Conservation (phyloP, 2,113 vertebrate species). For the Lamprologus sp. region DNA sequence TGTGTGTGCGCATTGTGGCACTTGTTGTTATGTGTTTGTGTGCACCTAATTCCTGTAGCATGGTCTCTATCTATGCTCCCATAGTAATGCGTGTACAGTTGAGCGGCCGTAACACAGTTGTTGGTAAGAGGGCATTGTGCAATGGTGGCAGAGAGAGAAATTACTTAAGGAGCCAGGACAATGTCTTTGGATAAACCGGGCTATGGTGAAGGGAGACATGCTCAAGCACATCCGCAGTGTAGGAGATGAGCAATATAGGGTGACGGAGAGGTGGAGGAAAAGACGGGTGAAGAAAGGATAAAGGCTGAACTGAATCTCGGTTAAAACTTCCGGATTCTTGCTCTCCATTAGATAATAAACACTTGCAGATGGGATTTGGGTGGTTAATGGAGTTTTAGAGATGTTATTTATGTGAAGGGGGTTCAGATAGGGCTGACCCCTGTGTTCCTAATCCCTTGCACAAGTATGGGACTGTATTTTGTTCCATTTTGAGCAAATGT, state of each 20-base stretch:
- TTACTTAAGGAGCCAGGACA: slow-evolving; percentile 78
- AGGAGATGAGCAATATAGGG: slow-evolving; percentile 74
- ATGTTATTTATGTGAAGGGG: slow-evolving; percentile 80
- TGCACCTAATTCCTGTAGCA: slow-evolving; percentile 84
- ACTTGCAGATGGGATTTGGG: slow-evolving; percentile 92
- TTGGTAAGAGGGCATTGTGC: slow-evolving; percentile 84
- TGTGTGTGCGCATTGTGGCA: slow-evolving; percentile 10
- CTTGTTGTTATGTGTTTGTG: slow-evolving; percentile 7
- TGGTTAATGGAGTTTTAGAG: slow-evolving; percentile 85
- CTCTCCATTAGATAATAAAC: slow-evolving; percentile 78
- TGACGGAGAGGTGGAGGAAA: background rate
- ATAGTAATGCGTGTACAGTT: slow-evolving; percentile 84
- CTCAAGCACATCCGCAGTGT: slow-evolving; percentile 72
- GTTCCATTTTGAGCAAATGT: background rate
- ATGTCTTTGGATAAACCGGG: slow-evolving; percentile 82
- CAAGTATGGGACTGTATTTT: background rate
- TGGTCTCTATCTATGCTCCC: slow-evolving; percentile 82
- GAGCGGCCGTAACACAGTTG: slow-evolving; percentile 91
- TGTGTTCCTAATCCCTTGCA: background rate
- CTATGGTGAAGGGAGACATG: slow-evolving; percentile 75
- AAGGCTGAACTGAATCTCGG: slow-evolving; percentile 23
- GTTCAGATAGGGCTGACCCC: slow-evolving; percentile 81
- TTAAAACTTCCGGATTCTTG: slow-evolving; percentile 80
- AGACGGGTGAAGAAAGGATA: slow-evolving; percentile 6
- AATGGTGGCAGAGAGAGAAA: slow-evolving; percentile 86